phyloP scores from a whole-genome alignment of 2,113 vertebrate genomes.

The Zapornia atra region DNA sequence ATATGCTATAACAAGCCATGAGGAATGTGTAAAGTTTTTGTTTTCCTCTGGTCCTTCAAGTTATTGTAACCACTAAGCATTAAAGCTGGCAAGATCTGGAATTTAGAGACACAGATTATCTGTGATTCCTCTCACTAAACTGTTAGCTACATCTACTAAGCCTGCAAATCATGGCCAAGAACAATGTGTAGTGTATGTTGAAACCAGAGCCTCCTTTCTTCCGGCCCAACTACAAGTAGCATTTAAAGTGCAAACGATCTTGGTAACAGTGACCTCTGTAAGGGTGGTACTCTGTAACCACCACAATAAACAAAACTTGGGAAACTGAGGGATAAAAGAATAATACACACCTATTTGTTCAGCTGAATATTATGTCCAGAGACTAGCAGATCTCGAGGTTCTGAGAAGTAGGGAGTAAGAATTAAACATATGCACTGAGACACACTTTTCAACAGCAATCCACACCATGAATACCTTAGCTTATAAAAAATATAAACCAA shows the following conservation, averaged over 20 bases:
- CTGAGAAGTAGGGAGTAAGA: not conserved
- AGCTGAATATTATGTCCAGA: not conserved
- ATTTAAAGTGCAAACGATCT: not conserved
- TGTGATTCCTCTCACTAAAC: not conserved
- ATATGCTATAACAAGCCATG: not conserved
- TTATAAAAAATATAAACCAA: not conserved
- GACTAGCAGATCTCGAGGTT: not conserved
- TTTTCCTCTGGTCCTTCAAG: not conserved
- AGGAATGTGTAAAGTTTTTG: not conserved
- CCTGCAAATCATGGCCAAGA: not conserved
- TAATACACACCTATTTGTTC: not conserved
- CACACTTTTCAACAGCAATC: not conserved
- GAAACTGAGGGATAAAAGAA: not conserved
- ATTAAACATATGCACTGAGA: not conserved
- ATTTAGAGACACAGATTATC: not conserved
- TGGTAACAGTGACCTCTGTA: not conserved
- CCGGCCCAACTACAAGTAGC: not conserved
- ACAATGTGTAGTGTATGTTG: not conserved
- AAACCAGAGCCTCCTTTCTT: not conserved
- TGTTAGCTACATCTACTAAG: not conserved
- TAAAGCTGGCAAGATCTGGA: not conserved
- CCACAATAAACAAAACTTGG: not conserved
- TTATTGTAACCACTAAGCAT: not conserved
- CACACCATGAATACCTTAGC: not conserved
- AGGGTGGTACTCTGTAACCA: not conserved